Evolutionary conservation across 2,888 invertebrate species (phyloP).

Genomic region (Metellina segmentata): DNA sequence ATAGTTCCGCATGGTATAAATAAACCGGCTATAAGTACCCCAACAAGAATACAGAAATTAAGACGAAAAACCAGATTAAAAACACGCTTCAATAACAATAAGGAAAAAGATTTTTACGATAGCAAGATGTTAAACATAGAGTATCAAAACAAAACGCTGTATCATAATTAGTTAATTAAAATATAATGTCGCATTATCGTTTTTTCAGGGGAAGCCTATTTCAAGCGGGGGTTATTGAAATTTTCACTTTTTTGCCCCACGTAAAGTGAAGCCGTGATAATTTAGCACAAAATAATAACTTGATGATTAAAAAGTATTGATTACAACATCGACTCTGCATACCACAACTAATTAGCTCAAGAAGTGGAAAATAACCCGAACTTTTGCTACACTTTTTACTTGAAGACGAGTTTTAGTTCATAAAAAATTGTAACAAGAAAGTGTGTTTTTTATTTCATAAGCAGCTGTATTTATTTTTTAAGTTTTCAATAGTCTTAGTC

Average conservation of each 20-base stretch:
- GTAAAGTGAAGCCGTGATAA: neutral
- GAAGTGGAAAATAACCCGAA: neutral
- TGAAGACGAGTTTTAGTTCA: neutral
- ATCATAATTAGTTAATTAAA: constrained; percentile 40
- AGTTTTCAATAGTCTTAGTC: too few species aligned
- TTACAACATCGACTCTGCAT: neutral
- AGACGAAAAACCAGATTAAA: neutral
- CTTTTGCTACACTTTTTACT: neutral
- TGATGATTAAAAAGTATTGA: neutral
- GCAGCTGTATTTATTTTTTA: too few species aligned
- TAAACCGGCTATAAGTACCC: too few species aligned
- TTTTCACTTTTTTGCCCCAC: neutral
- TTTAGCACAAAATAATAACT: neutral
- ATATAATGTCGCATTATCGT: constrained; percentile 22
- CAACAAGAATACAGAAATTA: too few species aligned
- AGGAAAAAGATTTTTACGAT: neutral
- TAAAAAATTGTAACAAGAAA: neutral
- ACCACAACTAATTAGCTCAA: neutral
- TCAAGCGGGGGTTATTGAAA: neutral
- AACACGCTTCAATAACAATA: neutral
- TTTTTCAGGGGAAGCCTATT: neutral
- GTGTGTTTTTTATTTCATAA: too few species aligned
- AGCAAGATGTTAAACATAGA: neutral
- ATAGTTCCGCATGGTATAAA: too few species aligned
- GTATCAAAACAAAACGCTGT: neutral